A percentile compares a stretch with the other conserved stretches of the same genome.
Conservation (phyloP, 2,797 vertebrate genomes). For the Buceros bicornis region DNA sequence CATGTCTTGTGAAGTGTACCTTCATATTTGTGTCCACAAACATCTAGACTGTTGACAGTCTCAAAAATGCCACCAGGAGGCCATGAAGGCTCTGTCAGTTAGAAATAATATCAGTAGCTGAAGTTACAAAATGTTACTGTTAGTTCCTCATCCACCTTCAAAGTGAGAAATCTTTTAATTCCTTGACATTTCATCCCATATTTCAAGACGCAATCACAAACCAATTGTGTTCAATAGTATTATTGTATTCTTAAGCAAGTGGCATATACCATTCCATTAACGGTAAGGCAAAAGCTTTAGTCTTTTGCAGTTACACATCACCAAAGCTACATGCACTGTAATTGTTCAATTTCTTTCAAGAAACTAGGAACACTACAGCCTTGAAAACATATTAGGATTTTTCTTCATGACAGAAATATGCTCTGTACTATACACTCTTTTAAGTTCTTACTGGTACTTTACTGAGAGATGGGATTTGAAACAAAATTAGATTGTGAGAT, state of each 20-base stretch:
- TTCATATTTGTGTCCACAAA: not conserved
- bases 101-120: not conserved
- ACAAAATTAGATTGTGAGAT: constrained; percentile 17
- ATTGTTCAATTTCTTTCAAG: constrained; percentile 49
- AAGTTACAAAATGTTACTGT: not conserved
- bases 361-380: not conserved
- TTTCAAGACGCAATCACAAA: not conserved
- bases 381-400: constrained; percentile 37
- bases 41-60: not conserved
- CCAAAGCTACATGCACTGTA: constrained; percentile 13
- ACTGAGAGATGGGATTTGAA: constrained; percentile 14
- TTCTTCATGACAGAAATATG: constrained; percentile 63
- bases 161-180: not conserved
- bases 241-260: not conserved
- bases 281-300: not conserved
- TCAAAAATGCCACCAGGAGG: not conserved
- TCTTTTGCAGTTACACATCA: not conserved
- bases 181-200: not conserved
- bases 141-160: not conserved
- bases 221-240: not conserved
- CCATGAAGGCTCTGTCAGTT: not conserved
- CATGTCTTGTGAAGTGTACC: not conserved
- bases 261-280: not conserved
- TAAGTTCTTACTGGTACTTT: constrained; percentile 54
- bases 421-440: constrained; percentile 18